phyloP scores from a whole-genome alignment of 1,140 invertebrate genomes.

The Octopus bimaculoides region DNA sequence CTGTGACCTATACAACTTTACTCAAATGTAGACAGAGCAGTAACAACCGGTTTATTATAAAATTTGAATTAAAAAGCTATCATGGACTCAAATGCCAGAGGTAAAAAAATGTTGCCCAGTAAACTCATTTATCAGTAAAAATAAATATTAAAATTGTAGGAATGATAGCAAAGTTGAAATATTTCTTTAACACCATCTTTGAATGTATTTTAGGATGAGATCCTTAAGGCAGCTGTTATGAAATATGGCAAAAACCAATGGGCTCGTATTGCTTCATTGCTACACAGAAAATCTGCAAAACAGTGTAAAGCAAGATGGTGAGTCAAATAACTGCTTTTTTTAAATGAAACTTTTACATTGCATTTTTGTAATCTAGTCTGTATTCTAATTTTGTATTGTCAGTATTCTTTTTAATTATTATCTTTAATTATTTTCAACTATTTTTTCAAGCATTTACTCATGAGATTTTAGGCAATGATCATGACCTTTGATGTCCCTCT shows the following conservation, averaged over 20 bases:
- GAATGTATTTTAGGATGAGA: slow-evolving; percentile 84
- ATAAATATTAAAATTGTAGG: background rate
- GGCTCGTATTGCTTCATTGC: slow-evolving; percentile 96
- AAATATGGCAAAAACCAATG: slow-evolving; percentile 99
- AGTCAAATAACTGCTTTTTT: slow-evolving; percentile 15
- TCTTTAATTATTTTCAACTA: too few relatives aligned
- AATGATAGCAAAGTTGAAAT: background rate
- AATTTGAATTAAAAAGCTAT: background rate
- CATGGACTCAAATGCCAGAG: background rate
- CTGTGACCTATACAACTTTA: too few relatives aligned
- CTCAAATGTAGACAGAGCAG: too few relatives aligned
- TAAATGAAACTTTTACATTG: background rate
- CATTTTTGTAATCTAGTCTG: too few relatives aligned
- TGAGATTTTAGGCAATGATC: too few relatives aligned
- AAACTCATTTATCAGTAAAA: background rate
- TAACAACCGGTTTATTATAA: background rate
- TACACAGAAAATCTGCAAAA: slow-evolving; percentile 98
- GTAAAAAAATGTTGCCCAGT: background rate
- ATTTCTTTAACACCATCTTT: background rate
- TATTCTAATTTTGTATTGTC: too few relatives aligned
- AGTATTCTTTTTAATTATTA: too few relatives aligned
- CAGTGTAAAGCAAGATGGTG: slow-evolving; percentile 99
- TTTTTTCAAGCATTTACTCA: too few relatives aligned
- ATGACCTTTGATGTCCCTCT: too few relatives aligned
- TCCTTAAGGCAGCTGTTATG: slow-evolving; percentile 99